Percentiles rank a stretch among this genome's conserved stretches.
Evolutionary conservation across 2,113 vertebrate species (phyloP).

Genomic region (Rhineura floridana): DNA sequence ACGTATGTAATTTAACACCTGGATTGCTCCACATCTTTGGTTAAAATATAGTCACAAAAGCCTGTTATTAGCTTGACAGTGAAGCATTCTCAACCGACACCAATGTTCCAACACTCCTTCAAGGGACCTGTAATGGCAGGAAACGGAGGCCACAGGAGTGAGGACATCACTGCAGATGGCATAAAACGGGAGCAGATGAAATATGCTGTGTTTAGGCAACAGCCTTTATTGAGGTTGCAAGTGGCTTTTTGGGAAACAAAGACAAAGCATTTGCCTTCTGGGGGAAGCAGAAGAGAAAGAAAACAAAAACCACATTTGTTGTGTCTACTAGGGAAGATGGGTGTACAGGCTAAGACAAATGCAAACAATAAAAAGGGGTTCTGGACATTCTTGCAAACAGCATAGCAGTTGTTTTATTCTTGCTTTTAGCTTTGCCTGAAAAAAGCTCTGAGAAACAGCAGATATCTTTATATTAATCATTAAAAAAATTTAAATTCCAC

Average conservation of each 20-base stretch:
- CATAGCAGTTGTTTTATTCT: constrained; percentile 67
- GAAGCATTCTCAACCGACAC: constrained; percentile 79
- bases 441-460: constrained; percentile 74
- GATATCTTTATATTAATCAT: constrained; percentile 78
- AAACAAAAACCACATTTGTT: constrained; percentile 71
- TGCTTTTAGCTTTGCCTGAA: constrained; percentile 72
- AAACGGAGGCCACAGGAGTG: constrained; percentile 78
- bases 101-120: constrained; percentile 77
- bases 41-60: constrained; percentile 87
- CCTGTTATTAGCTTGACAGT: constrained; percentile 80
- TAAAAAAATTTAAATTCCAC: constrained; percentile 79
- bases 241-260: constrained; percentile 71
- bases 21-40: constrained; percentile 91
- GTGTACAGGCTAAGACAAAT: constrained; percentile 63
- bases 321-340: constrained; percentile 69
- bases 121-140: constrained; percentile 78
- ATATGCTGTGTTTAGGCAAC: constrained; percentile 79
- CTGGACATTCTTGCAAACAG: constrained; percentile 70
- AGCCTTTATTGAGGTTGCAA: constrained; percentile 83
- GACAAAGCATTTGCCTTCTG: constrained; percentile 31
- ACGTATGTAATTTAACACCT: constrained; percentile 76
- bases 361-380: constrained; percentile 74
- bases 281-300: constrained; percentile 52
- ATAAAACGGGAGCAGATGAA: constrained; percentile 79
- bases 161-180: constrained; percentile 79